A percentile compares a stretch with the other conserved stretches of the same genome.
Evolutionary conservation across 2,113 vertebrate species (phyloP).

Genomic region (Hydrolagus affinis): DNA sequence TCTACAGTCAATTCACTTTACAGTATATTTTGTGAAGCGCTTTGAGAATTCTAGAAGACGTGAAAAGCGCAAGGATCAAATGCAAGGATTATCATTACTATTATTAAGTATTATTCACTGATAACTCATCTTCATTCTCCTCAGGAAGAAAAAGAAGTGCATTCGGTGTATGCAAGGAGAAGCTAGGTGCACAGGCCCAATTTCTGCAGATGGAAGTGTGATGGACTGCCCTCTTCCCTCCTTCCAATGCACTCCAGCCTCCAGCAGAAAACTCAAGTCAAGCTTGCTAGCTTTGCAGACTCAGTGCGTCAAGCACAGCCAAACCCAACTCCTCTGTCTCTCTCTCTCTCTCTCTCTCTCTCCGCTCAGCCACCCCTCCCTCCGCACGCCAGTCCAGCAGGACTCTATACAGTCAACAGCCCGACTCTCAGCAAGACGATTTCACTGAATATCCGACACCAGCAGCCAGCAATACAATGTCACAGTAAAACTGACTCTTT

Average conservation of each 20-base stretch:
- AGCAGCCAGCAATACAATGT: slow-evolving; percentile 39
- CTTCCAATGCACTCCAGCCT: slow-evolving; percentile 53
- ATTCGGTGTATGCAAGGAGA: slow-evolving; percentile 95
- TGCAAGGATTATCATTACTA: no score
- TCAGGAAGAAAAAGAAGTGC: slow-evolving; percentile 99
- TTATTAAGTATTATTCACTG: slow-evolving; percentile 89
- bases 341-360: no score
- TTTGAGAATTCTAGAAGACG: no score
- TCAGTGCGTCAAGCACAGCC: slow-evolving; percentile 47
- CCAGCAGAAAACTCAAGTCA: slow-evolving; percentile 56
- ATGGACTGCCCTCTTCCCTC: slow-evolving; percentile 81
- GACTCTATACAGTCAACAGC: slow-evolving; percentile 55
- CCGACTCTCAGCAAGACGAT: slow-evolving; percentile 38
- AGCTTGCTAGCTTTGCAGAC: slow-evolving; percentile 56
- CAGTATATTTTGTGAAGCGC: no score
- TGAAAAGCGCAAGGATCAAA: no score
- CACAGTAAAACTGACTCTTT: slow-evolving; percentile 40
- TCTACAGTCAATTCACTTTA: no score
- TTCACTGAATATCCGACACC: slow-evolving; percentile 35
- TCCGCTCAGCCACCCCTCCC: slow-evolving; percentile 38
- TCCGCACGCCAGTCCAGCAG: slow-evolving; percentile 43
- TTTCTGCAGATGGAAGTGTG: slow-evolving; percentile 97
- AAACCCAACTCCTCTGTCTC: slow-evolving; percentile 39
- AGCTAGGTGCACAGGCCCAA: slow-evolving; percentile 85
- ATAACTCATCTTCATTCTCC: slow-evolving; percentile 87